phyloP scores from a whole-genome alignment of 1,140 invertebrate species.

The Condylostylus longicornis region DNA sequence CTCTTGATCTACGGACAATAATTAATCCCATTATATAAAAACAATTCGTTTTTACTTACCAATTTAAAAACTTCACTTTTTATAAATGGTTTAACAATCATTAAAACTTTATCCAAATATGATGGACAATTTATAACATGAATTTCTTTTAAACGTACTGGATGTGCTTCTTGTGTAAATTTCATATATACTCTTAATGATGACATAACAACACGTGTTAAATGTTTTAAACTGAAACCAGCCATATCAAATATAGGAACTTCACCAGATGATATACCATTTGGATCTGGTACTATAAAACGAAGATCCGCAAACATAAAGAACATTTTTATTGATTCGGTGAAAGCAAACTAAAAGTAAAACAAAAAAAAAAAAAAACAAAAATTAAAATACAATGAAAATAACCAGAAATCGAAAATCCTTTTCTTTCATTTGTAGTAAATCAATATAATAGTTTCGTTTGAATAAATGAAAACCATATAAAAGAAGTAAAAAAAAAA shows the following conservation, averaged over 20 bases:
- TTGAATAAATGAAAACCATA: not conserved
- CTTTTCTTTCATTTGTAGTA: not conserved
- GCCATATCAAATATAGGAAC: constrained; percentile 53
- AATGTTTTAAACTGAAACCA: constrained; percentile 43
- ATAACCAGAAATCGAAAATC: not conserved
- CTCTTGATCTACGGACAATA: not conserved
- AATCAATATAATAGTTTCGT: not conserved
- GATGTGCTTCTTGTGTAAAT: constrained; percentile 60
- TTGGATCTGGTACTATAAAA: constrained; percentile 36
- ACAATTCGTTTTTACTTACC: constrained; percentile 8
- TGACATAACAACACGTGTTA: constrained; percentile 44
- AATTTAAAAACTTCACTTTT: constrained; percentile 43
- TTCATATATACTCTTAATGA: constrained; percentile 50
- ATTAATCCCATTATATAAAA: not conserved
- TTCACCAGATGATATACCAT: constrained; percentile 41
- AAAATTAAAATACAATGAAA: not conserved
- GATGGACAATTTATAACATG: constrained; percentile 51
- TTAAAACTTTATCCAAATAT: constrained; percentile 46
- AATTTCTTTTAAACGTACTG: constrained; percentile 53
- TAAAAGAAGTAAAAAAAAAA: constrained; percentile 1
- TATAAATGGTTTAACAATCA: constrained; percentile 46
- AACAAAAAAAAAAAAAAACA: not conserved
- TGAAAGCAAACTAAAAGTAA: constrained; percentile 42
- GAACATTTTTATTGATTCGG: constrained; percentile 49
- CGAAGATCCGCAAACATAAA: constrained; percentile 52